These are phyloP conservation scores for Thunnus albacares DNA, from an alignment of 2,797 vertebrate species.

Conservation along the genomic window DNA sequence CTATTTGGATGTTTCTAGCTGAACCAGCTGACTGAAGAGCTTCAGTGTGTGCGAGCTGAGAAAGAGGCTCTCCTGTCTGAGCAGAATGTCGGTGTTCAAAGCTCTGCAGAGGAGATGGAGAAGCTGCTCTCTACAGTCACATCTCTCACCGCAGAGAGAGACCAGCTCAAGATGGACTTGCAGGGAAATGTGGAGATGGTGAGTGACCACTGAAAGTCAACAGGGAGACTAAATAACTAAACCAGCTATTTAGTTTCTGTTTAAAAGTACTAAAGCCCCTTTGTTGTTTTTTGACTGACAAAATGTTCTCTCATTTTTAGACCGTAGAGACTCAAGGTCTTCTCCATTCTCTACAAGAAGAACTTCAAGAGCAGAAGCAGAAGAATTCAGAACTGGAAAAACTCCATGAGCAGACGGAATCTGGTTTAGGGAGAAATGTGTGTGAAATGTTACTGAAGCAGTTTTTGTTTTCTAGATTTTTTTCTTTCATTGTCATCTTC, in stretches of 20 bases:
- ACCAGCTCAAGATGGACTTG: slow-evolving; percentile 79
- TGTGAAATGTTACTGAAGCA: not conserved
- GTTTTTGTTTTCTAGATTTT: too few relatives aligned
- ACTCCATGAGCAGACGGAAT: slow-evolving; percentile 35
- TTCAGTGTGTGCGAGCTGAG: slow-evolving; percentile 55
- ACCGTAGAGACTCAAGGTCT: slow-evolving; percentile 22
- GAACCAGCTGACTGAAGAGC: slow-evolving; percentile 57
- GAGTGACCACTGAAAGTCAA: slow-evolving; percentile 12
- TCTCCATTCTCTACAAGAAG: slow-evolving; percentile 40
- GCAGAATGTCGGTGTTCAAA: slow-evolving; percentile 12
- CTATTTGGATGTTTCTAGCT: slow-evolving; percentile 28
- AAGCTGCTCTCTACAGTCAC: slow-evolving; percentile 69
- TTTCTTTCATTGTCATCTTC: not conserved
- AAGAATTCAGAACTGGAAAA: slow-evolving; percentile 20
- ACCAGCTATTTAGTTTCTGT: not conserved
- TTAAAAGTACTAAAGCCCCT: not conserved
- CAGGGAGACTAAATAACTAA: too few relatives aligned
- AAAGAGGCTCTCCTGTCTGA: slow-evolving; percentile 53
- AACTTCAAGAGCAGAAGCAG: slow-evolving; percentile 55
- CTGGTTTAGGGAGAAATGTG: slow-evolving; percentile 33
- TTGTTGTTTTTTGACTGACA: not conserved
- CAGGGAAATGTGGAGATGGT: slow-evolving; percentile 68
- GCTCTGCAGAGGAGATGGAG: slow-evolving; percentile 53
- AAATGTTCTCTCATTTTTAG: slow-evolving; percentile 10
- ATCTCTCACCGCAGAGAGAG: slow-evolving; percentile 81